Percentiles rank a stretch among this genome's conserved stretches.
Conservation (phyloP, 2,888 invertebrate genomes). For the Drosophila sordidula region DNA sequence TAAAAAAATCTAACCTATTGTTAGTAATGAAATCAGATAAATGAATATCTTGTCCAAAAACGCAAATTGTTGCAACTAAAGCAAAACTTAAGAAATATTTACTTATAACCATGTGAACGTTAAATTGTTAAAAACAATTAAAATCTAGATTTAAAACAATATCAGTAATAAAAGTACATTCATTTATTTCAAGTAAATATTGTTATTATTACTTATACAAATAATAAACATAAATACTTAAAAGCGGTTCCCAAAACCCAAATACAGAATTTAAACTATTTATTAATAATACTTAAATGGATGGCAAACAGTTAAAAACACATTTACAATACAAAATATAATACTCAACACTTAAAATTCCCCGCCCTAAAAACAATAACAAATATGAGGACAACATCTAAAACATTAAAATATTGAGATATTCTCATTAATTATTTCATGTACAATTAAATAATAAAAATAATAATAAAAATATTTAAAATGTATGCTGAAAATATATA, state of each 20-base stretch:
- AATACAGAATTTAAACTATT: conserved; percentile 33
- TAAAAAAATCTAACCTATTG: conserved; percentile 34
- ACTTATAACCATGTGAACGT: conserved; percentile 74
- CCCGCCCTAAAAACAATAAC: conserved; percentile 72
- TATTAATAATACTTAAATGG: conserved; percentile 31
- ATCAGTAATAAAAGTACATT: conserved; percentile 59
- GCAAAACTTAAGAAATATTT: conserved; percentile 56
- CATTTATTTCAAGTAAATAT: conserved; percentile 70
- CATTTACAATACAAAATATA: conserved; percentile 60
- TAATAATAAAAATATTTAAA: conserved; percentile 66
- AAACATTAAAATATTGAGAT: conserved; percentile 69
- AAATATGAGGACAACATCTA: conserved; percentile 43
- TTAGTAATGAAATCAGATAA: conserved; percentile 46
- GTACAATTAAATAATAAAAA: conserved; percentile 65
- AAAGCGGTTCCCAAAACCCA: conserved; percentile 26
- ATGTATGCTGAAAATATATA: conserved; percentile 37
- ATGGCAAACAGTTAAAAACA: conserved; percentile 32
- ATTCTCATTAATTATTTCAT: conserved; percentile 77
- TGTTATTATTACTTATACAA: conserved; percentile 62
- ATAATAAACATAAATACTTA: conserved; percentile 42
- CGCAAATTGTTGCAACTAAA: conserved; percentile 43
- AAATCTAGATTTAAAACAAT: conserved; percentile 67
- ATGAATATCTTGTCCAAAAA: conserved; percentile 67
- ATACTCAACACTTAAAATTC: conserved; percentile 52
- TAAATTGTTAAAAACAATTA: conserved; percentile 75